Evolutionary conservation across 2,113 vertebrate genomes (phyloP), one percentile per base, ranked within the genome.

Genomic region (Polypterus senegalus): DNA sequence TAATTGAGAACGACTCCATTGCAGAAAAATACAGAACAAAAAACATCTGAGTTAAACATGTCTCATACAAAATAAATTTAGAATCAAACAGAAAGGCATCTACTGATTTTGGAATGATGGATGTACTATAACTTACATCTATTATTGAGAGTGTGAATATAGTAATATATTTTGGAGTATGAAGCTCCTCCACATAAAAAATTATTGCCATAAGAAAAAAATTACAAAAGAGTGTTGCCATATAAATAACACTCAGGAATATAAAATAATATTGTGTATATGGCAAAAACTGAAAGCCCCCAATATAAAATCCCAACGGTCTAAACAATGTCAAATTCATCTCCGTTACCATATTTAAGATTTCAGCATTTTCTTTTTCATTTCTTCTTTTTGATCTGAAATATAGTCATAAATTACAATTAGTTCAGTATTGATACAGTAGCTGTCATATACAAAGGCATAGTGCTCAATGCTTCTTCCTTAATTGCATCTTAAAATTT

Each of bases 221-320:
- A 60, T 82, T 85, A 27, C 69, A 77, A 4, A 83, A 4, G 1
- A 77, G 10, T 3, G 81, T 76, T 6, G 76, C 54, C 5, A 64
- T 61, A 62, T 80, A 83, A 43, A 80, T 61, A 54, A 77, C 59
- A 0, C 57, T 46, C 2, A 83, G 69, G 48, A 81, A 82, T 63
- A 83, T 70, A 8, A 83, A 71, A 51, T 79, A 82, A 6, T 72
- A 4, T 45, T 65, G 66, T 54, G 64, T 60, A 10, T 57, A 69
- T 11, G 71, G 65, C 49, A 78, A 60, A 1, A 62, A 62, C 56
- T 65, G 54, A 59, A 85, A 76, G 44, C 68, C 77, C 0, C 75
- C 48, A 45, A 85, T 70, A 47, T 77, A 80, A 70, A 82, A 83
- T 8, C 81, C 82, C 11, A 71, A 68, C 57, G 81, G 82, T 58